Conservation (phyloP, 2,113 vertebrate genomes). For the Connochaetes taurinus region DNA sequence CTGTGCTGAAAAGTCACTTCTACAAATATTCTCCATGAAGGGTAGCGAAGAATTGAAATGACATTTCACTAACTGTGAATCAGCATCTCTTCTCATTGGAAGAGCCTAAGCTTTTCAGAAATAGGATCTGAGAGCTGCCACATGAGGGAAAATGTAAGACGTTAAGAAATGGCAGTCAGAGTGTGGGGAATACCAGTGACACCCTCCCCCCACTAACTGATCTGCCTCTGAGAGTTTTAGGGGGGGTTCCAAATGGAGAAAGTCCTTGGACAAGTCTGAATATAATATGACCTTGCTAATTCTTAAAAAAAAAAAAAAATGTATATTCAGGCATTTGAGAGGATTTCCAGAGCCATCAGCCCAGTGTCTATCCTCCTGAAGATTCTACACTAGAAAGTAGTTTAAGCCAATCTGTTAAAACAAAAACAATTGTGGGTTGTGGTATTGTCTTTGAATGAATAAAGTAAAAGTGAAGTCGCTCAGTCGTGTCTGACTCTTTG, state of each 20-base stretch:
- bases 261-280: neutral
- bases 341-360: neutral
- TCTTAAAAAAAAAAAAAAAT: neutral
- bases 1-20: constrained; percentile 50
- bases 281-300: neutral
- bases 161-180: neutral
- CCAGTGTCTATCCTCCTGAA: neutral
- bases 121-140: neutral
- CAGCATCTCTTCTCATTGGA: constrained; percentile 19
- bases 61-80: constrained; percentile 46
- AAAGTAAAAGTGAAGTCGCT: too few relatives aligned
- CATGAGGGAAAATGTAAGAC: neutral
- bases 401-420: neutral
- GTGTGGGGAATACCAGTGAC: neutral
- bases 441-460: neutral
- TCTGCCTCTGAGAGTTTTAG: neutral
- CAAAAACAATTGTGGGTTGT: neutral
- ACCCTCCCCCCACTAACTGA: neutral
- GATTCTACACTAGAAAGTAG: neutral
- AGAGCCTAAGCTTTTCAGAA: neutral
- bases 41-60: constrained; percentile 18
- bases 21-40: constrained; percentile 39
- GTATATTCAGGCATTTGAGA: neutral
- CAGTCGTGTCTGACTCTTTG: too few relatives aligned
- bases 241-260: constrained; percentile 14